phyloP scores from a whole-genome alignment of 2,888 invertebrate species.

The Invenusta paracnida region DNA sequence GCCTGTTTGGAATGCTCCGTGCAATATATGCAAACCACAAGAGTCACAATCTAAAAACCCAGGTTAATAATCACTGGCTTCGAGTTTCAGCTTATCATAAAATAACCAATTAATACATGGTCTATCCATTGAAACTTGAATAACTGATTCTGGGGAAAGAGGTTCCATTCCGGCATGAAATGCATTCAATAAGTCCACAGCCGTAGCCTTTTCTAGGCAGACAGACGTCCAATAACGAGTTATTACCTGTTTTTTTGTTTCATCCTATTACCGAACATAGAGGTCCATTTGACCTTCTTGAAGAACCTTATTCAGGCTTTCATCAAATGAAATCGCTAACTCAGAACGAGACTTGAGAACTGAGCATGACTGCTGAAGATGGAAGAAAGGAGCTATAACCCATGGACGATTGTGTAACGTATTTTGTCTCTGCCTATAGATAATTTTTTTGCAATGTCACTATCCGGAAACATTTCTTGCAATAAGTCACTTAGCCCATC shows the following conservation, averaged over 20 bases:
- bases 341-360: not conserved
- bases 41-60: not conserved
- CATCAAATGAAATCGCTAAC: not conserved
- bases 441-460: not conserved
- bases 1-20: not conserved
- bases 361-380: not conserved
- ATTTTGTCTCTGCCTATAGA: not conserved
- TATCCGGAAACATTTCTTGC: no score
- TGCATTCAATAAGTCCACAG: not conserved
- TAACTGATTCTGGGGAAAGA: not conserved
- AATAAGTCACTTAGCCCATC: no score
- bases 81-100: not conserved
- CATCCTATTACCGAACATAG: not conserved
- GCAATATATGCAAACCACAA: not conserved
- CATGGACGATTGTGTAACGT: not conserved
- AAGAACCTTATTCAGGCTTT: not conserved
- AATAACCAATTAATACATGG: not conserved
- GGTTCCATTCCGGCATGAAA: not conserved
- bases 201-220: not conserved
- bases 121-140: not conserved
- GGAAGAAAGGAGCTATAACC: not conserved
- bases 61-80: not conserved
- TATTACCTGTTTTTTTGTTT: not conserved
- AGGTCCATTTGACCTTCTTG: not conserved
- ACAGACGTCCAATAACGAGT: not conserved